phyloP scores from a whole-genome alignment of 2,888 invertebrate genomes.

The Cheilosia variabilis region DNA sequence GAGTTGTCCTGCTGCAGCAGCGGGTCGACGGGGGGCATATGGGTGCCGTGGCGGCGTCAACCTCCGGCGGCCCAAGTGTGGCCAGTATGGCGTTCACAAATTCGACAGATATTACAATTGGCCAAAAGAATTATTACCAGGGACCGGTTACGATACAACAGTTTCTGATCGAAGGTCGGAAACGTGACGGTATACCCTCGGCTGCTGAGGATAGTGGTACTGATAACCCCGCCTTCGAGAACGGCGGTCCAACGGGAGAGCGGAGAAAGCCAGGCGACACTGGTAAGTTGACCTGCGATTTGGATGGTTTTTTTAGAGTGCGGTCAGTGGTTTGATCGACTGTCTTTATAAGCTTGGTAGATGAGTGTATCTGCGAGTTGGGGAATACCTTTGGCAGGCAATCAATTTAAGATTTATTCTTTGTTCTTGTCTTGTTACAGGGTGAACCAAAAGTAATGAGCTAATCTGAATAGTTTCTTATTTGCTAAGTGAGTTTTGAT shows the following conservation, averaged over 20 bases:
- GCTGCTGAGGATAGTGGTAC: slow-evolving; percentile 72
- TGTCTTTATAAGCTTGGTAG: background rate
- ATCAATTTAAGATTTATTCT: too few species aligned
- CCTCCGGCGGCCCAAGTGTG: slow-evolving; percentile 82
- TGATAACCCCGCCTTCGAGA: slow-evolving; percentile 79
- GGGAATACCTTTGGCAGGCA: too few species aligned
- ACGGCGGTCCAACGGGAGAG: slow-evolving; percentile 71
- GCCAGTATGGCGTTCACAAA: slow-evolving; percentile 88
- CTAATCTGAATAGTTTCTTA: too few species aligned
- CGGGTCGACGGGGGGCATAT: slow-evolving; percentile 47
- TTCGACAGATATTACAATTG: slow-evolving; percentile 90
- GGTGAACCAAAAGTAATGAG: too few species aligned
- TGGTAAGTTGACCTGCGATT: slow-evolving; percentile 38
- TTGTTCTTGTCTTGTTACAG: too few species aligned
- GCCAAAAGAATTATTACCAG: slow-evolving; percentile 90
- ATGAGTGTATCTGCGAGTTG: too few species aligned
- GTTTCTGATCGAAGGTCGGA: slow-evolving; percentile 85
- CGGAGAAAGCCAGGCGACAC: slow-evolving; percentile 54
- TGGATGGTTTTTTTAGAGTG: slow-evolving; percentile 12
- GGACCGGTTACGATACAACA: slow-evolving; percentile 92
- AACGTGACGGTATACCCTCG: slow-evolving; percentile 70
- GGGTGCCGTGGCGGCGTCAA: slow-evolving; percentile 45
- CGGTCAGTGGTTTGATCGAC: background rate
- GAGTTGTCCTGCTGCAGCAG: slow-evolving; percentile 68
- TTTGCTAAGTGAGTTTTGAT: too few species aligned